Conservation (phyloP, 2,888 invertebrate species). For the Drosophila recens region DNA sequence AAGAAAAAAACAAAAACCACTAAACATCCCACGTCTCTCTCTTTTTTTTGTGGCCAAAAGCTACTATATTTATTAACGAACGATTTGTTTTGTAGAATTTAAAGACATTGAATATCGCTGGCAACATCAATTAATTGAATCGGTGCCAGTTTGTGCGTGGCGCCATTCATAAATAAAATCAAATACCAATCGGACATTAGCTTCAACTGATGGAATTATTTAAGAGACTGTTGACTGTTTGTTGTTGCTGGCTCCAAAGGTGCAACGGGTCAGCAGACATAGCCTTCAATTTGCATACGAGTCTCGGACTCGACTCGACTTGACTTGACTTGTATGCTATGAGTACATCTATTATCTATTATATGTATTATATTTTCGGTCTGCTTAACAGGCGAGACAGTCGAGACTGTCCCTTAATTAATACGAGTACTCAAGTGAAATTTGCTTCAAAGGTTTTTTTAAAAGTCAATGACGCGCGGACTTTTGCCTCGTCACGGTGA, state of each 20-base stretch:
- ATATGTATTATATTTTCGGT: slow-evolving; percentile 16
- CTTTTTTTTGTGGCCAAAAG: slow-evolving; percentile 14
- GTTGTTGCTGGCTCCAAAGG: slow-evolving; percentile 29
- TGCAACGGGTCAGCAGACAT: slow-evolving; percentile 41
- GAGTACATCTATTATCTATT: slow-evolving; percentile 5
- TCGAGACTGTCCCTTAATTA: slow-evolving; percentile 43
- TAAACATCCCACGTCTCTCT: slow-evolving; percentile 14
- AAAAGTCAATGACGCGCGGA: slow-evolving; percentile 46
- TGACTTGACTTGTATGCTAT: not conserved
- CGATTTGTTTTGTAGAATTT: slow-evolving; percentile 66
- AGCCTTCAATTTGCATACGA: slow-evolving; percentile 50
- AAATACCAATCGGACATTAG: slow-evolving; percentile 15
- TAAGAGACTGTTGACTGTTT: slow-evolving; percentile 12
- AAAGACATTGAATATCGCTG: slow-evolving; percentile 49
- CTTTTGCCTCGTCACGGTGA: slow-evolving; percentile 35
- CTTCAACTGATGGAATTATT: slow-evolving; percentile 5
- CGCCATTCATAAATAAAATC: slow-evolving; percentile 62
- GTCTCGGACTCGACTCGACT: not conserved
- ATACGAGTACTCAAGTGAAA: slow-evolving; percentile 43
- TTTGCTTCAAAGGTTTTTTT: slow-evolving; percentile 41
- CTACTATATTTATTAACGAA: slow-evolving; percentile 31
- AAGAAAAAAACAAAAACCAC: slow-evolving; percentile 18
- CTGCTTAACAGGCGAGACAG: slow-evolving; percentile 16
- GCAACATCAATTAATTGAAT: slow-evolving; percentile 48
- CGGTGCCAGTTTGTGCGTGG: slow-evolving; percentile 73